A percentile compares a stretch with the other conserved stretches of the same genome.
Conservation (phyloP, 92 coral and sea anemone genomes). For the Virgularia gustaviana region DNA sequence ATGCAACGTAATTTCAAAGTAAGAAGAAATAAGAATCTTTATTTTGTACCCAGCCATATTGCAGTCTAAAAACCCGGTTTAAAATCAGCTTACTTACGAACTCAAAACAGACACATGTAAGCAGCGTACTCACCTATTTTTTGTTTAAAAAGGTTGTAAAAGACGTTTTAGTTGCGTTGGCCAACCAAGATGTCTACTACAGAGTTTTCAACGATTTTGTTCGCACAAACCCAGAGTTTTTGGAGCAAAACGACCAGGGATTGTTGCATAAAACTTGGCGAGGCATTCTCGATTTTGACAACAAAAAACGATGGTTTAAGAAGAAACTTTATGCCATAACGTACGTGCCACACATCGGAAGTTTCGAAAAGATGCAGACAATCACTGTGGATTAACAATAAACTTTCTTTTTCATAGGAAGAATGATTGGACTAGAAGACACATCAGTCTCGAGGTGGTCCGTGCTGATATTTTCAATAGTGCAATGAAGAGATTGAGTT, state of each 20-base stretch:
- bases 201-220: conserved; percentile 92
- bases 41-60: too few species aligned
- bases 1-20: conserved; percentile 77
- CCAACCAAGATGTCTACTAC: conserved; percentile 95
- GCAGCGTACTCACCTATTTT: too few species aligned
- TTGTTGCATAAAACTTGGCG: conserved; percentile 89
- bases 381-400: too few species aligned
- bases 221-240: conserved; percentile 74
- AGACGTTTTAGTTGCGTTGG: conserved; percentile 80
- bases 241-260: conserved; percentile 83
- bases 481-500: conserved; percentile 64
- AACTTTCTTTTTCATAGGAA: too few species aligned
- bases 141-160: conserved; percentile 94
- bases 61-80: too few species aligned
- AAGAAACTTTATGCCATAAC: conserved; percentile 48
- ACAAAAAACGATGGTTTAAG: conserved; percentile 77
- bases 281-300: conserved; percentile 86
- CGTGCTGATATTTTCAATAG: conserved; percentile 72
- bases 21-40: background rate
- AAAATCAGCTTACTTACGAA: too few species aligned
- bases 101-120: too few species aligned
- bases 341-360: too few species aligned
- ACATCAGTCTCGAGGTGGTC: conserved; percentile 50
- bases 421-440: too few species aligned
- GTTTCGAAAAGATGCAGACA: too few species aligned